Base-by-base conservation (phyloP, 1,140 invertebrate species). In the Eumeta japonica region DNA sequence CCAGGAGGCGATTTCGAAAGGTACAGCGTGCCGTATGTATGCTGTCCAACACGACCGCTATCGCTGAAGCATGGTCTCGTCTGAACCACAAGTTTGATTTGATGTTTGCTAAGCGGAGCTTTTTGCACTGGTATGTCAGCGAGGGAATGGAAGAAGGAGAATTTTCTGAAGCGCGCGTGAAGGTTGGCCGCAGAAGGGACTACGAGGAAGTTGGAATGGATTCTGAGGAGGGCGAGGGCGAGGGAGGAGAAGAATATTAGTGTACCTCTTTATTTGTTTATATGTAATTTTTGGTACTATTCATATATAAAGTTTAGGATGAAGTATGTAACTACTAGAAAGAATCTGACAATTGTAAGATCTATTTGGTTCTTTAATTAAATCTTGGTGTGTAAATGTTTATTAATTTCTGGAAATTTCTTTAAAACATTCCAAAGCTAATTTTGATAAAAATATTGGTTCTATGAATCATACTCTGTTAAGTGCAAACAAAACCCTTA, bases 141-240 rank as follows among this genome's bases (percentile, higher is more conserved):
- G 88, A 92, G 78, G 88, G 88, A 59, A 90, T 90, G 87, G 88
- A 91, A 64, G 86, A 90, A 66, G 86, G 86, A 28, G 88, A 90
- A 70, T 92, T 92, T 76, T 85, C 83, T 2, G 89, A 92, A 66
- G 90, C 90, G 30, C 81, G 89, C 52, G 89, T 92, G 81, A 74
- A 90, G 55, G 88, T 89, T 28, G 87, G 87, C 10, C 75, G 90
- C 4, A 86, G 90, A 76, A 89, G 89, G 65, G 89, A 92, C 66
- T 90, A 91, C 64, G 87, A 89, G 71, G 87, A 89, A 64, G 85
- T 88, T 53, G 83, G 86, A 48, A 81, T 85, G 76, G 83, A 89
- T 75, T 85, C 84, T 12, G 81, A 82, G 13, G 85, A 86, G 54
- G 85, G 81, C 4, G 84, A 85, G 62, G 84, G 79, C 16, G 83